A percentile compares a stretch with the other conserved stretches of the same genome.
phyloP scores from a whole-genome alignment of 2,113 vertebrate genomes.

The Osmerus eperlanus region DNA sequence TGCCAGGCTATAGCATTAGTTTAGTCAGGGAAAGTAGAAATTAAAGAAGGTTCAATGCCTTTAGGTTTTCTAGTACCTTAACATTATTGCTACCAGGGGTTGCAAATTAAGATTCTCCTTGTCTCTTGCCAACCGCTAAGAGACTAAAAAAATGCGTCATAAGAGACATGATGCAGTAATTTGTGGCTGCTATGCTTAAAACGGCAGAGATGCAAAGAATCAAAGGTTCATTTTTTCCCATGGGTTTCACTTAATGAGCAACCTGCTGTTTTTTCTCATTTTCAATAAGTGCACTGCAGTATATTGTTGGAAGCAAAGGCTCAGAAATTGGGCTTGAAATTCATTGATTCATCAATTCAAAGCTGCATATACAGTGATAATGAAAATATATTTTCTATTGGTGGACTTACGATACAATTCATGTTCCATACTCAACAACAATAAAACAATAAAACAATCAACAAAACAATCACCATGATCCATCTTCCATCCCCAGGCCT shows the following conservation, averaged over 20 bases:
- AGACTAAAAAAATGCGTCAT: slow-evolving; percentile 66
- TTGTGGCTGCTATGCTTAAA: slow-evolving; percentile 69
- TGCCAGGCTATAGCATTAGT: slow-evolving; percentile 70
- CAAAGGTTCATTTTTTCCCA: slow-evolving; percentile 46
- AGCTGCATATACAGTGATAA: too few species aligned
- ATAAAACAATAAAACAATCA: too few species aligned
- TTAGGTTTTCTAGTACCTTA: slow-evolving; percentile 70
- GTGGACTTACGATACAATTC: too few species aligned
- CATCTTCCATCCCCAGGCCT: too few species aligned
- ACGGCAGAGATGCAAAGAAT: slow-evolving; percentile 51
- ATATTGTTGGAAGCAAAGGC: not conserved
- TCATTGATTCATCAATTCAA: too few species aligned
- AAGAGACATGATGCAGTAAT: slow-evolving; percentile 64
- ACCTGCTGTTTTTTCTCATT: slow-evolving; percentile 37
- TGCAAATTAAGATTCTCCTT: slow-evolving; percentile 72
- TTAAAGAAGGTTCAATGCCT: slow-evolving; percentile 66
- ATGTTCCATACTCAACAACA: too few species aligned
- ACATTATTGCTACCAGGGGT: slow-evolving; percentile 71
- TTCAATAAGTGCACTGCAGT: not conserved
- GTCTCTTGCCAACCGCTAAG: slow-evolving; percentile 62
- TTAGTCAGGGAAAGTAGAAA: slow-evolving; percentile 58
- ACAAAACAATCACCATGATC: too few species aligned
- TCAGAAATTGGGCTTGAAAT: not conserved
- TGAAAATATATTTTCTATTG: too few species aligned
- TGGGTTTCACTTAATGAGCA: slow-evolving; percentile 47